Percentiles rank a stretch among this genome's conserved stretches.
These are phyloP conservation scores for Butorides virescens DNA, from an alignment of 2,113 vertebrate genomes.

Conservation along the genomic window DNA sequence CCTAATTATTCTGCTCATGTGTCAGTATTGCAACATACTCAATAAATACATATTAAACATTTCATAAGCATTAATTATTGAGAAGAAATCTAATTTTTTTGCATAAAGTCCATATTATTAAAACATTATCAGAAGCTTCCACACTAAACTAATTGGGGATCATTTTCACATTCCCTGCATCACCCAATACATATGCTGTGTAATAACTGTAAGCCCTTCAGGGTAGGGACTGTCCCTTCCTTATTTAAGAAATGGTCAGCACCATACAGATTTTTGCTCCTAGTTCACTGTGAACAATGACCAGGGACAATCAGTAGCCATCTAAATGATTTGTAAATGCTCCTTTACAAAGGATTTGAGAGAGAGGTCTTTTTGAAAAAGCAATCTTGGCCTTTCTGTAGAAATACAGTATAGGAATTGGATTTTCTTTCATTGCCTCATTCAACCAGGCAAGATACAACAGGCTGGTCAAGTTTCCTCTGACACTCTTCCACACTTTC, in stretches of 20 bases:
- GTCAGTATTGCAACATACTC: neutral
- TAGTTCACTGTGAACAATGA: neutral
- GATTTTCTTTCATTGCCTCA: neutral
- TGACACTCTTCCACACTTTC: neutral
- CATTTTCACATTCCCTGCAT: neutral
- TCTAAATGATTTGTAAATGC: neutral
- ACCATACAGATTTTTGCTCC: neutral
- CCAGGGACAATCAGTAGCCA: neutral
- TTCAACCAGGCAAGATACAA: neutral
- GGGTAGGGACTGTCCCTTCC: neutral
- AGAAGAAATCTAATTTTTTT: conserved; percentile 5
- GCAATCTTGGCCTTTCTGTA: neutral
- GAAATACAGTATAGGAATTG: neutral
- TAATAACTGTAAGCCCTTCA: neutral
- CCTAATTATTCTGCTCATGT: neutral
- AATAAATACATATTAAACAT: conserved; percentile 24
- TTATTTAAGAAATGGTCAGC: neutral
- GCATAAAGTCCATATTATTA: neutral
- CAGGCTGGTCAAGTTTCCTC: neutral
- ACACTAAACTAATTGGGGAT: neutral
- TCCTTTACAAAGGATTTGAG: neutral
- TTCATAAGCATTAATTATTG: neutral
- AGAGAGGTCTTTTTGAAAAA: neutral
- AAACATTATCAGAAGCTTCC: conserved; percentile 16
- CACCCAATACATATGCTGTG: neutral